Evolutionary conservation across 2,113 vertebrate species (phyloP).

Genomic region (Morone saxatilis): DNA sequence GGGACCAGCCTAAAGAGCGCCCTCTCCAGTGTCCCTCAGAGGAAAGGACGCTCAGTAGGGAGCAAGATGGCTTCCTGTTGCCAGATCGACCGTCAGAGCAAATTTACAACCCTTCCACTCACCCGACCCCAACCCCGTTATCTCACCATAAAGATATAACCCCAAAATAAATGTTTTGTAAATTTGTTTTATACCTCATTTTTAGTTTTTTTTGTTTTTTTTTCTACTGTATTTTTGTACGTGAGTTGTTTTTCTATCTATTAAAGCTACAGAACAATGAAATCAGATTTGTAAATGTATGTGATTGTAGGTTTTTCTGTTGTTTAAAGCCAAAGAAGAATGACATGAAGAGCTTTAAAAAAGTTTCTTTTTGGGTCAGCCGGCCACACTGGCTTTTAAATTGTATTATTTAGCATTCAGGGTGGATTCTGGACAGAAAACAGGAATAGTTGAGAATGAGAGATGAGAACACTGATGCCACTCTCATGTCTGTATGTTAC

Average conservation of each 20-base stretch:
- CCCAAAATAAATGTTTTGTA: slow-evolving; percentile 82
- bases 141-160: slow-evolving; percentile 73
- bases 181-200: slow-evolving; percentile 96
- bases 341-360: slow-evolving; percentile 28
- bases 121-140: slow-evolving; percentile 24
- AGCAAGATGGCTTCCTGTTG: slow-evolving; percentile 40
- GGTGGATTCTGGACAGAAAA: neutral
- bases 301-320: slow-evolving; percentile 13
- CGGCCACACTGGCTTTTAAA: slow-evolving; percentile 6
- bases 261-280: slow-evolving; percentile 62
- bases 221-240: slow-evolving; percentile 86
- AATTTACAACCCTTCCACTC: slow-evolving; percentile 57
- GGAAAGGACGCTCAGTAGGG: slow-evolving; percentile 34
- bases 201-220: slow-evolving; percentile 83
- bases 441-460: neutral
- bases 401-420: neutral
- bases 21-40: slow-evolving; percentile 24
- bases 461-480: neutral
- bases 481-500: neutral
- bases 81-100: slow-evolving; percentile 48
- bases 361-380: neutral
- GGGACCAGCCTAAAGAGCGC: neutral
- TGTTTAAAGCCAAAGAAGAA: slow-evolving; percentile 52
- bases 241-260: slow-evolving; percentile 55
- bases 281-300: slow-evolving; percentile 42